phyloP scores from a whole-genome alignment of 2,797 vertebrate species.

The Erpetoichthys calabaricus region DNA sequence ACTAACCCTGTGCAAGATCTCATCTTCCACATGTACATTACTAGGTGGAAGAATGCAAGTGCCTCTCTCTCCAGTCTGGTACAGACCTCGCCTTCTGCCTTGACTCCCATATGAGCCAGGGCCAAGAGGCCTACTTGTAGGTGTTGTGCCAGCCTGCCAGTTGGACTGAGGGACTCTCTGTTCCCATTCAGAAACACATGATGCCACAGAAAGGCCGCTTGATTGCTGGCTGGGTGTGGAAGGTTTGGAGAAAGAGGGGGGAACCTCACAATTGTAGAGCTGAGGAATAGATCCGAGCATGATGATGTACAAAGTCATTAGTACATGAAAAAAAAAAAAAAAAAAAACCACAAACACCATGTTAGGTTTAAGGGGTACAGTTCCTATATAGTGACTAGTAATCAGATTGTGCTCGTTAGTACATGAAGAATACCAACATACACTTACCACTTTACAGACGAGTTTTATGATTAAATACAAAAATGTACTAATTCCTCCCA shows the following conservation, averaged over 20 bases:
- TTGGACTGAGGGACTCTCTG: conserved; percentile 57
- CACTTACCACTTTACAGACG: too few species aligned
- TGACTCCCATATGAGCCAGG: conserved; percentile 36
- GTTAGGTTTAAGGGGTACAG: too few species aligned
- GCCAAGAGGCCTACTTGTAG: conserved; percentile 32
- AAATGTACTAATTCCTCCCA: too few species aligned
- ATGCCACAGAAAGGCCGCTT: conserved; percentile 76
- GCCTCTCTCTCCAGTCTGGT: conserved; percentile 50
- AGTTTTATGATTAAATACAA: too few species aligned
- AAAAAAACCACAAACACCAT: conserved; percentile 4
- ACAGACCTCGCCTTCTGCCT: conserved; percentile 50
- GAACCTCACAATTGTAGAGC: conserved; percentile 32
- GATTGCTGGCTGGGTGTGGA: conserved; percentile 54
- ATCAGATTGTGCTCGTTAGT: too few species aligned
- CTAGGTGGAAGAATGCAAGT: conserved; percentile 34
- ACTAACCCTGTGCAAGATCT: conserved; percentile 72
- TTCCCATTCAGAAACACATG: conserved; percentile 82
- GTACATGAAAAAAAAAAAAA: conserved; percentile 16
- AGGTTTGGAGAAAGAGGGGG: conserved; percentile 34
- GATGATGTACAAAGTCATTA: conserved; percentile 39
- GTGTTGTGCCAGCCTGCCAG: conserved; percentile 32
- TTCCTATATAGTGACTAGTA: too few species aligned
- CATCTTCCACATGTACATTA: conserved; percentile 63
- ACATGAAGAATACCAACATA: too few species aligned
- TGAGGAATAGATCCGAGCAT: conserved; percentile 38